Evolutionary conservation across 2,797 vertebrate genomes (phyloP).

Genomic region (Amblyopsis hoosieri): DNA sequence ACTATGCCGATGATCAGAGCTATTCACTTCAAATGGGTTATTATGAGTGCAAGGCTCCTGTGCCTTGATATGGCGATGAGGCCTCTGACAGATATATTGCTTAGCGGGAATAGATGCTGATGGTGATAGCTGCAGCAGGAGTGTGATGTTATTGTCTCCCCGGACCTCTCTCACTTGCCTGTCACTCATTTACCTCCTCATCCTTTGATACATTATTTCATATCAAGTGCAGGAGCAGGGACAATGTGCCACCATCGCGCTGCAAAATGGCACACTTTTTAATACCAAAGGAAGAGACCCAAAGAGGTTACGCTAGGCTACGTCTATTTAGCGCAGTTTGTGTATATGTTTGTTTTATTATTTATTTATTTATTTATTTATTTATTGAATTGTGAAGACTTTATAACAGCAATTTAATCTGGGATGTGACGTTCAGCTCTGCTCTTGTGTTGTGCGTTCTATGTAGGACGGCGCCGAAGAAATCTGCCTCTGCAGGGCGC

Average conservation of each 20-base stretch:
- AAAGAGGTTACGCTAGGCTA: constrained; percentile 59
- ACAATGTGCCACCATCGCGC: constrained; percentile 64
- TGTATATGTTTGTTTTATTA: constrained; percentile 66
- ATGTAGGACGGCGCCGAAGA: constrained; percentile 55
- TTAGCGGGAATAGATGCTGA: constrained; percentile 59
- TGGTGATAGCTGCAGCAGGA: constrained; percentile 66
- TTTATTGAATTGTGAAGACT: constrained; percentile 52
- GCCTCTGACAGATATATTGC: constrained; percentile 77
- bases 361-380: too few species aligned
- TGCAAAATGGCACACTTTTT: constrained; percentile 34
- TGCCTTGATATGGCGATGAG: constrained; percentile 77
- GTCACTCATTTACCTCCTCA: constrained; percentile 72
- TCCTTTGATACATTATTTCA: constrained; percentile 72
- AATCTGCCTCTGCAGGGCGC: constrained; percentile 40
- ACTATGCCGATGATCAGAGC: constrained; percentile 73
- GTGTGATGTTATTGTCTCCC: constrained; percentile 61
- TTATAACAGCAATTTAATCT: constrained; percentile 72
- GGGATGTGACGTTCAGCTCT: constrained; percentile 63
- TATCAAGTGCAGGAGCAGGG: constrained; percentile 73
- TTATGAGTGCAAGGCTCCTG: constrained; percentile 69
- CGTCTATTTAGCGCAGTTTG: constrained; percentile 34
- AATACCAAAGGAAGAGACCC: constrained; percentile 54
- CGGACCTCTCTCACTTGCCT: constrained; percentile 59
- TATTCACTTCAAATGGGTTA: constrained; percentile 80
- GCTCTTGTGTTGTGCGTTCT: constrained; percentile 69